Percentiles rank a stretch among this genome's conserved stretches.
Conservation (phyloP, 1,140 invertebrate genomes). For the Polypedilum vanderplanki region DNA sequence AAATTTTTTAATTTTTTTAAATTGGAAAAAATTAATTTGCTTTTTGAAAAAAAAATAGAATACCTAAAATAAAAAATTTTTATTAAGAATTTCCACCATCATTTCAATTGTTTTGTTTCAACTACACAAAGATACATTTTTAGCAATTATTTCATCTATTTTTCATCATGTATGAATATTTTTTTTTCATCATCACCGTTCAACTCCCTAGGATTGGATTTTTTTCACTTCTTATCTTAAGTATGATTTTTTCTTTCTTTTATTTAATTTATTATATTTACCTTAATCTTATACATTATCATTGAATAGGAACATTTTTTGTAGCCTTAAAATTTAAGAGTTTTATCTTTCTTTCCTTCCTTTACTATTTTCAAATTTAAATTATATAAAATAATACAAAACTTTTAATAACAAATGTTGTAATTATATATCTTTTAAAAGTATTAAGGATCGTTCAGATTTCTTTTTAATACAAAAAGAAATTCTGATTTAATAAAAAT, state of each 20-base stretch:
- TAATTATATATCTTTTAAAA: too few relatives aligned
- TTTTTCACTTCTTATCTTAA: not conserved
- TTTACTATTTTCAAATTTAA: not conserved
- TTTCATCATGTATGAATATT: not conserved
- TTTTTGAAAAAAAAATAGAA: not conserved
- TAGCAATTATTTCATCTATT: slow-evolving; percentile 2
- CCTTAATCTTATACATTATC: not conserved
- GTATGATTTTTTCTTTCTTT: slow-evolving; percentile 2
- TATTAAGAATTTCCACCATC: not conserved
- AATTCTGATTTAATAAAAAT: too few relatives aligned
- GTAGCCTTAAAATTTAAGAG: not conserved
- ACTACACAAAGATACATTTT: slow-evolving; percentile 13
- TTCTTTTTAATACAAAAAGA: too few relatives aligned
- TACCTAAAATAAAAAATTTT: not conserved
- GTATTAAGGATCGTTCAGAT: too few relatives aligned
- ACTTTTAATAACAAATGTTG: too few relatives aligned
- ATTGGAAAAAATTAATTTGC: too few relatives aligned
- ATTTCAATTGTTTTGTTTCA: not conserved
- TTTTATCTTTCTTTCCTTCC: not conserved
- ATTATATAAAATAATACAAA: not conserved
- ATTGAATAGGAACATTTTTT: slow-evolving; percentile 19
- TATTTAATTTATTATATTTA: slow-evolving; percentile 4
- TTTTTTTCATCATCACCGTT: not conserved
- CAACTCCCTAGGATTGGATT: not conserved
- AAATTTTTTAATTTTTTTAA: too few relatives aligned